These are phyloP conservation scores for Ophiodon elongatus DNA, from an alignment of 2,113 vertebrate species.

Conservation along the genomic window DNA sequence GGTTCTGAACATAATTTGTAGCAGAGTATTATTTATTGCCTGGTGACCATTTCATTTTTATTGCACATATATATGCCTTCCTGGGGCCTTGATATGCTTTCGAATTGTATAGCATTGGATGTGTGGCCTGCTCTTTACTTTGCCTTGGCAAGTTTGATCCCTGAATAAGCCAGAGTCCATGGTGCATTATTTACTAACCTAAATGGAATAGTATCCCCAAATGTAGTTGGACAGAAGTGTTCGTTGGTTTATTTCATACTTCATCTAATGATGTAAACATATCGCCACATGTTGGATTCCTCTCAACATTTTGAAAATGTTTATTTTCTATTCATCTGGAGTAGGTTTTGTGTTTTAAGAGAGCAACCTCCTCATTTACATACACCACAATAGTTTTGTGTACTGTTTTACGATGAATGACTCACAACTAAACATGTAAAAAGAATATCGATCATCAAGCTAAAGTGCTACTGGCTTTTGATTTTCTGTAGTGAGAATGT, in stretches of 20 bases:
- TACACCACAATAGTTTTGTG: neutral
- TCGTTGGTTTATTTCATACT: neutral
- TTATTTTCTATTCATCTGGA: neutral
- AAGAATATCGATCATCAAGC: neutral
- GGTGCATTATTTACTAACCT: neutral
- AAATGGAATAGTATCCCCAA: neutral
- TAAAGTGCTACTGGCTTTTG: neutral
- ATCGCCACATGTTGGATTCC: neutral
- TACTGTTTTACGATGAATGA: neutral
- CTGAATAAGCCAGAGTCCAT: neutral
- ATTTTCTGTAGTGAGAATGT: neutral
- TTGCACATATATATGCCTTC: neutral
- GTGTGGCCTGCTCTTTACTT: neutral
- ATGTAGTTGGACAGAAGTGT: neutral
- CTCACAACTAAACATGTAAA: neutral
- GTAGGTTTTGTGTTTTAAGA: neutral
- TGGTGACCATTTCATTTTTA: neutral
- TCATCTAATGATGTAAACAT: neutral
- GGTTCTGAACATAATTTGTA: neutral
- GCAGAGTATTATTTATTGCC: neutral
- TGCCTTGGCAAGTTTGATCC: fast-evolving
- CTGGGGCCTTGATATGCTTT: neutral
- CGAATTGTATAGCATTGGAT: neutral
- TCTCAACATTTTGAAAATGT: neutral
- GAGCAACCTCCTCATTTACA: neutral